A percentile compares a stretch with the other conserved stretches of the same genome.
Evolutionary conservation across 2,888 invertebrate species (phyloP).

Genomic region (Drosophila mettleri): DNA sequence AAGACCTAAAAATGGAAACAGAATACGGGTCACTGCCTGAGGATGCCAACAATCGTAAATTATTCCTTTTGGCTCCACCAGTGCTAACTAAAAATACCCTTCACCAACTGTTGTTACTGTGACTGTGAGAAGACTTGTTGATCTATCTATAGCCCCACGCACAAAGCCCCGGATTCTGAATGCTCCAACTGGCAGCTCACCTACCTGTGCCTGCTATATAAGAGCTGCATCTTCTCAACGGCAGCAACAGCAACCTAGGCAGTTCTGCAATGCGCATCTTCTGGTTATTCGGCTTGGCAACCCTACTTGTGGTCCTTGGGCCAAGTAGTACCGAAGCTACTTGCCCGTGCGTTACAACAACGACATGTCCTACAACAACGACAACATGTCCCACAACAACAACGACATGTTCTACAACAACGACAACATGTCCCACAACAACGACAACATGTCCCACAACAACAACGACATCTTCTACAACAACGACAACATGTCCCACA

Average conservation of each 20-base stretch:
- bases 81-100: slow-evolving; percentile 12
- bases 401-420: neutral
- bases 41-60: neutral
- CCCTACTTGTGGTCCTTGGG: slow-evolving; percentile 1
- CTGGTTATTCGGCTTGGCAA: slow-evolving; percentile 5
- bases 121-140: too few species aligned
- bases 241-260: slow-evolving; percentile 12
- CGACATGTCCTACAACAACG: neutral
- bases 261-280: slow-evolving; percentile 21
- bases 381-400: slow-evolving; percentile 3
- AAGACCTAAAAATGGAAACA: slow-evolving; percentile 36
- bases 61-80: neutral
- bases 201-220: slow-evolving; percentile 29
- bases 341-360: neutral
- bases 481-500: neutral
- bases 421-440: neutral
- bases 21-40: slow-evolving; percentile 28
- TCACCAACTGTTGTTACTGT: neutral
- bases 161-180: neutral
- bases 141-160: neutral
- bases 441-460: neutral
- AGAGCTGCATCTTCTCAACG: neutral
- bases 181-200: slow-evolving; percentile 1
- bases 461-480: neutral
- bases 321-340: neutral